Evolutionary conservation across 2,888 invertebrate species (phyloP).

Genomic region (Zygaena filipendulae): DNA sequence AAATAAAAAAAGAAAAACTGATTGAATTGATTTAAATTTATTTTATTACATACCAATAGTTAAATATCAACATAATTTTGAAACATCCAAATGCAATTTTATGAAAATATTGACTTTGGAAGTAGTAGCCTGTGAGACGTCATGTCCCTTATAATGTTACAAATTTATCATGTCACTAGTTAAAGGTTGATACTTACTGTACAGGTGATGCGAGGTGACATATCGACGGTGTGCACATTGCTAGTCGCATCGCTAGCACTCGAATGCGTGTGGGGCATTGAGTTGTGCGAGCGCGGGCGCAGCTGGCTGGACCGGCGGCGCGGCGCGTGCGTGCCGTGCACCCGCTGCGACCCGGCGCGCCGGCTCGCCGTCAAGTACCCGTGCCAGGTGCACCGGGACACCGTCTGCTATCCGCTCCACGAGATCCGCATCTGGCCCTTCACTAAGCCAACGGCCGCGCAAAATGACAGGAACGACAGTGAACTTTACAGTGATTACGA

Average conservation of each 20-base stretch:
- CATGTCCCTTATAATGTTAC: no score
- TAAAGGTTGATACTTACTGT: conserved; percentile 8
- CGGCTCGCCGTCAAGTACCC: conserved; percentile 74
- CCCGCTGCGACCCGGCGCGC: conserved; percentile 70
- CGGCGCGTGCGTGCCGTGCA: conserved; percentile 76
- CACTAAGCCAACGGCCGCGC: conserved; percentile 33
- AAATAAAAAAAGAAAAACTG: no score
- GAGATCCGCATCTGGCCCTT: conserved; percentile 73
- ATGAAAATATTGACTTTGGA: no score
- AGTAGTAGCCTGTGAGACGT: no score
- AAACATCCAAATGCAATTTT: no score
- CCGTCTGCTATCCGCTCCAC: conserved; percentile 76
- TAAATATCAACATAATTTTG: no score
- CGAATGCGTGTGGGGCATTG: conserved; percentile 33
- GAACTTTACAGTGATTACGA: conserved; percentile 44
- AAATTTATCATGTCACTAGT: no score
- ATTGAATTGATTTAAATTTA: no score
- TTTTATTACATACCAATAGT: no score
- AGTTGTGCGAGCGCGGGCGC: conserved; percentile 61
- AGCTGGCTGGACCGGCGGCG: conserved; percentile 77
- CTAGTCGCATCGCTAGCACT: conserved; percentile 49
- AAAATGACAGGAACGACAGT: conserved; percentile 32
- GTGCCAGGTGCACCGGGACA: conserved; percentile 80
- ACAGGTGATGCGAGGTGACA: conserved; percentile 60
- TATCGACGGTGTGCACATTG: conserved; percentile 45